A percentile compares a stretch with the other conserved stretches of the same genome.
Evolutionary conservation across 2,797 vertebrate species (phyloP).

Genomic region (Coilia nasus): DNA sequence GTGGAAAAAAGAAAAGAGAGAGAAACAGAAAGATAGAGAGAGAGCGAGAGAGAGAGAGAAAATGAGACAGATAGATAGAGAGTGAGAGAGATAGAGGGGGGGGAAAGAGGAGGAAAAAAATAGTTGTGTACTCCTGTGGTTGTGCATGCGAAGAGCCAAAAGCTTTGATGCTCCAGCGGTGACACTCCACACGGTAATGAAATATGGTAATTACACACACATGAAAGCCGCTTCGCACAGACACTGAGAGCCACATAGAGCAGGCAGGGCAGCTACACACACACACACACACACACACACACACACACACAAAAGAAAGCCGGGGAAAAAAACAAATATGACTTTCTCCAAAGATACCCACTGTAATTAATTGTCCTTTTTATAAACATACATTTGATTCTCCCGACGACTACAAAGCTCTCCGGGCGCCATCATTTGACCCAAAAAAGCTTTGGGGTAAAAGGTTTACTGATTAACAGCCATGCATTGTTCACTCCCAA

Average conservation of each 20-base stretch:
- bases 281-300: slow-evolving; percentile 2
- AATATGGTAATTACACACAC: slow-evolving; percentile 82
- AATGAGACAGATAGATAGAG: background rate
- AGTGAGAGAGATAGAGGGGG: slow-evolving; percentile 60
- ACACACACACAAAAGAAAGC: slow-evolving; percentile 51
- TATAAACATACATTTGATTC: slow-evolving; percentile 76
- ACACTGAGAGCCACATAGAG: slow-evolving; percentile 28
- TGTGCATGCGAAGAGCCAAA: slow-evolving; percentile 69
- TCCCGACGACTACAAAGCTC: slow-evolving; percentile 66
- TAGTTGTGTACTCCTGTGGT: slow-evolving; percentile 70
- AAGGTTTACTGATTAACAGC: slow-evolving; percentile 69
- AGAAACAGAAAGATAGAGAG: slow-evolving; percentile 26
- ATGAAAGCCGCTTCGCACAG: slow-evolving; percentile 73
- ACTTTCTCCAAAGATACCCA: slow-evolving; percentile 77
- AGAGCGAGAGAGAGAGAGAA: background rate
- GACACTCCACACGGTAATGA: slow-evolving; percentile 79
- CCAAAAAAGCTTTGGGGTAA: slow-evolving; percentile 59
- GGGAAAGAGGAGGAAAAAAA: background rate
- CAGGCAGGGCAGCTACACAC: background rate
- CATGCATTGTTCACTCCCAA: slow-evolving; percentile 44
- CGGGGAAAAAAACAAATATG: slow-evolving; percentile 77
- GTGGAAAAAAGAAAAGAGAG: slow-evolving; percentile 69
- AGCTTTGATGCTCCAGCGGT: slow-evolving; percentile 79
- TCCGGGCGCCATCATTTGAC: slow-evolving; percentile 68
- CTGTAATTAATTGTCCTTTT: slow-evolving; percentile 74